phyloP scores from a whole-genome alignment of 2,113 vertebrate genomes.

The Kryptolebias marmoratus region DNA sequence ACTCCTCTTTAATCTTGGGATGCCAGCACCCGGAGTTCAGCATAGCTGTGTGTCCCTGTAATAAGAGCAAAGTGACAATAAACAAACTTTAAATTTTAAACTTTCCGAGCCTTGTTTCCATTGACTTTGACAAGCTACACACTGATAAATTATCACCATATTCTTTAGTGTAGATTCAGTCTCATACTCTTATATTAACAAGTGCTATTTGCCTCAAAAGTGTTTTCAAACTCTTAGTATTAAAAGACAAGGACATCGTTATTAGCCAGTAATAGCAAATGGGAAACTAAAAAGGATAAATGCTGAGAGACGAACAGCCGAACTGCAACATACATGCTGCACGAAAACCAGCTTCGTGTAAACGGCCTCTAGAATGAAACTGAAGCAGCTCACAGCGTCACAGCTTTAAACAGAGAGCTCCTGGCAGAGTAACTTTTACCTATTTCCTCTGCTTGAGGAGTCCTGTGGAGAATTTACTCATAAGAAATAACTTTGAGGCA shows the following conservation, averaged over 20 bases:
- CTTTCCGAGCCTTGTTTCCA: not conserved
- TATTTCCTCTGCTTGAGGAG: constrained; percentile 62
- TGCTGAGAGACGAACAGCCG: constrained; percentile 14
- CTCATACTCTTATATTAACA: not conserved
- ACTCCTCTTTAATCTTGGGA: constrained; percentile 98
- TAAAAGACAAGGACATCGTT: constrained; percentile 3
- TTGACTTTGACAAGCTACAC: not conserved
- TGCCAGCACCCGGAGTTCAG: constrained; percentile 97
- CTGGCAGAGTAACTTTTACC: constrained; percentile 51
- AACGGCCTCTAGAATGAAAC: not conserved
- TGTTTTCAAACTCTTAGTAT: constrained; percentile 25
- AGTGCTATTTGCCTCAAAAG: not conserved
- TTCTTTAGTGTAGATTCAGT: constrained; percentile 6
- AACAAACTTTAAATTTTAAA: constrained; percentile 9
- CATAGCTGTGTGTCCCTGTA: constrained; percentile 97
- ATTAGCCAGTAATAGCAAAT: not conserved
- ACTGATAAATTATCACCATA: constrained; percentile 2
- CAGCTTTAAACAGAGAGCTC: constrained; percentile 40
- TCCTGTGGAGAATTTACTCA: constrained; percentile 74
- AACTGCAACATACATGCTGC: no score
- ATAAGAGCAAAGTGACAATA: constrained; percentile 33
- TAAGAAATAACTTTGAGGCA: constrained; percentile 80
- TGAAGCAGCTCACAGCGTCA: not conserved
- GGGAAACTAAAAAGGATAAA: constrained; percentile 13
- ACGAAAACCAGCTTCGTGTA: no score